phyloP scores from a whole-genome alignment of 2,113 vertebrate species.

The Sphyrna mokarran region DNA sequence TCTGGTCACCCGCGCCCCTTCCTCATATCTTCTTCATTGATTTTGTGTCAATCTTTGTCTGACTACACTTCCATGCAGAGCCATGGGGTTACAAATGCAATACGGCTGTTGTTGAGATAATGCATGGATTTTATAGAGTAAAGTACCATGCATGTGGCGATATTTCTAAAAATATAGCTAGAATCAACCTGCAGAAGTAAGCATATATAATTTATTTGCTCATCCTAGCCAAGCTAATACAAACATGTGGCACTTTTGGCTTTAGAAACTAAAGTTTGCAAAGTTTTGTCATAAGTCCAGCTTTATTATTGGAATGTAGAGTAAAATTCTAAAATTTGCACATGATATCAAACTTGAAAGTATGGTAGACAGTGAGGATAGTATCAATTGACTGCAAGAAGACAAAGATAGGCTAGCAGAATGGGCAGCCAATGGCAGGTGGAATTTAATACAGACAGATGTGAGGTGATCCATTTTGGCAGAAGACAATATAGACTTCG shows the following conservation, averaged over 20 bases:
- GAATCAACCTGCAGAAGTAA: neutral
- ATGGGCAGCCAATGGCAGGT: neutral
- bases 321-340: neutral
- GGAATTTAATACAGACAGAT: neutral
- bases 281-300: too few relatives aligned
- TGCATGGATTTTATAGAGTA: neutral
- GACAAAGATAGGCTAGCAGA: neutral
- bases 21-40: neutral
- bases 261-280: neutral
- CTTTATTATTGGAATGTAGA: neutral
- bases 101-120: neutral
- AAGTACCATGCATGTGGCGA: neutral
- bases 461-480: neutral
- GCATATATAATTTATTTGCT: neutral
- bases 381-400: neutral
- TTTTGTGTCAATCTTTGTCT: neutral
- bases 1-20: neutral
- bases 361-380: neutral
- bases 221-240: neutral
- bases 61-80: neutral
- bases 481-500: neutral
- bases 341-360: neutral
- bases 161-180: neutral
- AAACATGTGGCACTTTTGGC: neutral
- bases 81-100: neutral